A percentile compares a stretch with the other conserved stretches of the same genome.
Conservation (phyloP, 2,797 vertebrate species). For the Morelia viridis region DNA sequence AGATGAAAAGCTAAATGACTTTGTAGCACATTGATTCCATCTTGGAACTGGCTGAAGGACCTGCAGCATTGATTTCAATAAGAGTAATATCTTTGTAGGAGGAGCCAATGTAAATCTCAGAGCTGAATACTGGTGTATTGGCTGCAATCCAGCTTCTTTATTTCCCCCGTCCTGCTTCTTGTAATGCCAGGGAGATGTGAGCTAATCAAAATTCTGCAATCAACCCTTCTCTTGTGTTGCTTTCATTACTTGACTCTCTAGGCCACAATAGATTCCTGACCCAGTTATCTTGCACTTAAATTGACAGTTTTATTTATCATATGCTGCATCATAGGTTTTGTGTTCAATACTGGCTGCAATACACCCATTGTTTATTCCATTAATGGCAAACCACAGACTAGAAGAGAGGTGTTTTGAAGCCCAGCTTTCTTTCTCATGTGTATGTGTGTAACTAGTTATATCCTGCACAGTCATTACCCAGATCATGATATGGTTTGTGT, state of each 20-base stretch:
- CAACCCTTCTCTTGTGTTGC: conserved; percentile 24
- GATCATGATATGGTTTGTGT: conserved; percentile 68
- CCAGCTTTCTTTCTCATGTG: conserved; percentile 48
- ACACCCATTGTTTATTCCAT: conserved; percentile 53
- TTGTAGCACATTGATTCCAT: not conserved
- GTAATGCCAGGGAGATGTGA: conserved; percentile 38
- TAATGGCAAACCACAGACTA: conserved; percentile 56
- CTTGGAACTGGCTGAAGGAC: not conserved
- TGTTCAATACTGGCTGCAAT: conserved; percentile 23
- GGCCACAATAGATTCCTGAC: conserved; percentile 13
- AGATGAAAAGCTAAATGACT: not conserved
- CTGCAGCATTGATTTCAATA: not conserved
- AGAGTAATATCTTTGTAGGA: not conserved
- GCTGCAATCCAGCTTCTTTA: conserved; percentile 40
- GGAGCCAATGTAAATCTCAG: not conserved
- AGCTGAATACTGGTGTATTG: not conserved
- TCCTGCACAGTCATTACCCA: conserved; percentile 60
- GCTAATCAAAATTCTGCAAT: conserved; percentile 43
- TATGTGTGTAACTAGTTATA: conserved; percentile 31
- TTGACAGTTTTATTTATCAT: conserved; percentile 43
- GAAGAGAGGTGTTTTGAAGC: conserved; percentile 21
- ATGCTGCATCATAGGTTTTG: conserved; percentile 31
- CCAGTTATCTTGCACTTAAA: conserved; percentile 10
- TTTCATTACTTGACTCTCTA: conserved; percentile 26
- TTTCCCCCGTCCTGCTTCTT: conserved; percentile 4